Conservation (phyloP, 2,888 invertebrate genomes). For the Acholoe squamosa region DNA sequence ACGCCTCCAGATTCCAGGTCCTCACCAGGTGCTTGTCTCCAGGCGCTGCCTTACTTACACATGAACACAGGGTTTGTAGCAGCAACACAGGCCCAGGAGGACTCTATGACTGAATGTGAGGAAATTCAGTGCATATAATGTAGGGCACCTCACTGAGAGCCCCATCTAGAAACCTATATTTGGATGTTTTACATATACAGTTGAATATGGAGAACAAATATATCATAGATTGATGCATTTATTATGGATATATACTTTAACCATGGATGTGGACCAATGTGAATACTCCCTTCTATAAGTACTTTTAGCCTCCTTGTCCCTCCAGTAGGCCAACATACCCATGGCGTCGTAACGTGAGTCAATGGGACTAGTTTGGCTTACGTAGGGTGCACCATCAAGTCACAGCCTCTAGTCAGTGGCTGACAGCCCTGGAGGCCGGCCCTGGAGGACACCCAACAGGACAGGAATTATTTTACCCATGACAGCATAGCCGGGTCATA, state of each 20-base stretch:
- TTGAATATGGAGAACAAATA: no score
- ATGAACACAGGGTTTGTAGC: not conserved
- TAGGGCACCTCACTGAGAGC: no score
- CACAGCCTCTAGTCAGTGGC: no score
- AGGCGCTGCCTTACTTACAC: not conserved
- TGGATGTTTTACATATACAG: no score
- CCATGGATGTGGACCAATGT: no score
- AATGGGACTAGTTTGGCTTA: not conserved
- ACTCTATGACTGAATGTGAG: not conserved
- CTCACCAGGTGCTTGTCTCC: not conserved
- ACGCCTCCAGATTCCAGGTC: not conserved
- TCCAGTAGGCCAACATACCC: not conserved
- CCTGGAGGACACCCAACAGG: not conserved
- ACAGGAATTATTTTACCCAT: not conserved
- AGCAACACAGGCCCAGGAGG: not conserved
- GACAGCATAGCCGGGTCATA: not conserved
- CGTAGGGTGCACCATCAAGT: not conserved
- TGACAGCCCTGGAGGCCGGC: not conserved
- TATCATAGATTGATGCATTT: no score
- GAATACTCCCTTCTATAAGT: no score
- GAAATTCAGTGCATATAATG: no score
- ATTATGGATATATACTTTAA: no score
- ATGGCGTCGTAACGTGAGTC: not conserved
- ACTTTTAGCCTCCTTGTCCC: no score
- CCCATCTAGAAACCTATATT: no score